phyloP scores from a whole-genome alignment of 2,888 invertebrate species.

The Lasiommata megera region DNA sequence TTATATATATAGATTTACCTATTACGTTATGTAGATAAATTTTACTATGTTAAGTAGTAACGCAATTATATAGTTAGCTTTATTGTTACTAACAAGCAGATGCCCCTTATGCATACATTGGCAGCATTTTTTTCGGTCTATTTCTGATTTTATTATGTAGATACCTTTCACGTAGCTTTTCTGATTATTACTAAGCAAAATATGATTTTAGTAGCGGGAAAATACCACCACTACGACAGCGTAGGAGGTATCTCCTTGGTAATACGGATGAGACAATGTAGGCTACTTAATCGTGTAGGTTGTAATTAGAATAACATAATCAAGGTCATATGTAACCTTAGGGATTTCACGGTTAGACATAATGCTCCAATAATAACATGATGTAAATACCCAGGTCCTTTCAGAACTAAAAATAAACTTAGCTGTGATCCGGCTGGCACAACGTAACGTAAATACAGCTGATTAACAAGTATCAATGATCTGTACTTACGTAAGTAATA shows the following conservation, averaged over 20 bases:
- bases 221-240: not conserved
- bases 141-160: too few relatives aligned
- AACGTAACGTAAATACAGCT: conserved; percentile 15
- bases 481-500: not conserved
- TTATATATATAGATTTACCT: too few relatives aligned
- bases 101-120: too few relatives aligned
- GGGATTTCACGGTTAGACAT: conserved; percentile 10
- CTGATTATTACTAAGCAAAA: too few relatives aligned
- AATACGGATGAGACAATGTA: not conserved
- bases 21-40: too few relatives aligned
- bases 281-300: not conserved
- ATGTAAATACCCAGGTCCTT: conserved; percentile 18
- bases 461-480: not conserved
- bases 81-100: too few relatives aligned
- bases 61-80: too few relatives aligned
- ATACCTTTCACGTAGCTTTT: too few relatives aligned
- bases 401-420: conserved; percentile 12
- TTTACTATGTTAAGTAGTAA: too few relatives aligned
- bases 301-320: not conserved
- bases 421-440: conserved; percentile 14
- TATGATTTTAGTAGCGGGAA: not conserved
- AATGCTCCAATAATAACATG: not conserved
- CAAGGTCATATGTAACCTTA: conserved; percentile 3
- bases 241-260: not conserved
- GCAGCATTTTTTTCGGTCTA: too few relatives aligned